Conservation (phyloP, 2,113 vertebrate genomes). For the Syrmaticus mikado region DNA sequence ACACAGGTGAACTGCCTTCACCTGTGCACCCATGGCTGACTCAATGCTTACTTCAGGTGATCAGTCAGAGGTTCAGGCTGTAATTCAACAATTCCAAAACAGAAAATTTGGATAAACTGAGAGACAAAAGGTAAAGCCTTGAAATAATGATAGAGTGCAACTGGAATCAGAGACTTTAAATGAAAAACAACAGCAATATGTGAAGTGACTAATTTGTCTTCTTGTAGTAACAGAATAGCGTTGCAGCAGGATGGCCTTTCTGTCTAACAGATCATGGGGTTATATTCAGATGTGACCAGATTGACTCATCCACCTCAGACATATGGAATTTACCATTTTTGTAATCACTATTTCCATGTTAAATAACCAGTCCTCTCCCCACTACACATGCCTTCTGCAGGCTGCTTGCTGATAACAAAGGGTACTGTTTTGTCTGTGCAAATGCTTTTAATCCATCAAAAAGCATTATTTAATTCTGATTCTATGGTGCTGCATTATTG, state of each 20-base stretch:
- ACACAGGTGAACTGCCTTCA: no score
- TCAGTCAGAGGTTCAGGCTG: no score
- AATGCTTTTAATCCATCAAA: conserved; percentile 50
- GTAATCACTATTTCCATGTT: neutral
- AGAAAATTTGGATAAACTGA: neutral
- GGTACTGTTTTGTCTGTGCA: neutral
- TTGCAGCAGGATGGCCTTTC: neutral
- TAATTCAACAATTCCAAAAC: no score
- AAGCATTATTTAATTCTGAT: conserved; percentile 57
- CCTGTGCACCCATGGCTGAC: no score
- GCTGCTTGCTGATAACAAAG: neutral
- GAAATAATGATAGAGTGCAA: neutral
- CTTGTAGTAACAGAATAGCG: neutral
- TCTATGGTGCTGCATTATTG: neutral
- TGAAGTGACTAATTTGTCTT: neutral
- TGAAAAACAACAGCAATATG: neutral
- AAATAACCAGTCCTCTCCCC: neutral
- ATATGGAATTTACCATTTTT: neutral
- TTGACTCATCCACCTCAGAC: accelerated
- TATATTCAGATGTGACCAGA: neutral
- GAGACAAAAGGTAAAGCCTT: neutral
- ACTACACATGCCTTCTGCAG: neutral
- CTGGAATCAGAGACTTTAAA: neutral
- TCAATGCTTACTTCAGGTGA: no score
- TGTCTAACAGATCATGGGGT: neutral